Base-by-base conservation (phyloP, 2,113 vertebrate species). In the Tringa solitaria region DNA sequence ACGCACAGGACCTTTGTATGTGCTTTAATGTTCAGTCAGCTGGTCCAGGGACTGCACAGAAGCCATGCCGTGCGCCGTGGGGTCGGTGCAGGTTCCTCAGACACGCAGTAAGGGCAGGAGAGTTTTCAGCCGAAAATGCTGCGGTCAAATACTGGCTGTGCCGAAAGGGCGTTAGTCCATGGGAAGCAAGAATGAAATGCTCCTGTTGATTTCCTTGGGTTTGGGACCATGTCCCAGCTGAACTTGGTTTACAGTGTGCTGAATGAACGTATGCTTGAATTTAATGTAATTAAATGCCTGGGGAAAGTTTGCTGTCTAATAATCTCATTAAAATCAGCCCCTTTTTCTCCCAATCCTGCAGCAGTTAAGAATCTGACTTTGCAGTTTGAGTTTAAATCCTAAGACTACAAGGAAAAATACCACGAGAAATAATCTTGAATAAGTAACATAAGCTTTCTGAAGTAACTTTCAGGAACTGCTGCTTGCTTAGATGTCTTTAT, bases 1-100 rank as follows among this genome's bases (percentile, higher is more conserved):
- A 0, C 6, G 21, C 64, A 74, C 85, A 65, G 64, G 35, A 76
- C 63, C 37, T 95, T n/a, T 53, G 20, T 7, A 0, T 51, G 61
- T 26, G 28, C 84, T 95, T 89, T 95, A 21, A 86, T 72, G 85
- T 79, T 65, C 82, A 83, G 81, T 64, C 61, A 69, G 45, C 54
- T 94, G 83, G 76, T 60, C 48, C 61, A 17, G 43, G 64, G n/a
- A 26, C 54, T 61, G 84, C 74, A 32, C 43, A 46, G 65, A 41
- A n/a, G 73, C 28, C 60, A 5, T 6, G 37, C 48, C 63, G 18
- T n/a, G 2, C 0, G 0, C 4, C 10, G 63, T 45, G 70, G 59
- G 82, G 39, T 53, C 2, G 5, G 24, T 35, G 18, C 63, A 8
- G 7, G 20, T 56, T 72, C 19, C 69, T 68, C 75, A 39, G 56